Base-by-base conservation (phyloP, 2,797 vertebrate genomes). In the Pteronotus mesoamericanus region DNA sequence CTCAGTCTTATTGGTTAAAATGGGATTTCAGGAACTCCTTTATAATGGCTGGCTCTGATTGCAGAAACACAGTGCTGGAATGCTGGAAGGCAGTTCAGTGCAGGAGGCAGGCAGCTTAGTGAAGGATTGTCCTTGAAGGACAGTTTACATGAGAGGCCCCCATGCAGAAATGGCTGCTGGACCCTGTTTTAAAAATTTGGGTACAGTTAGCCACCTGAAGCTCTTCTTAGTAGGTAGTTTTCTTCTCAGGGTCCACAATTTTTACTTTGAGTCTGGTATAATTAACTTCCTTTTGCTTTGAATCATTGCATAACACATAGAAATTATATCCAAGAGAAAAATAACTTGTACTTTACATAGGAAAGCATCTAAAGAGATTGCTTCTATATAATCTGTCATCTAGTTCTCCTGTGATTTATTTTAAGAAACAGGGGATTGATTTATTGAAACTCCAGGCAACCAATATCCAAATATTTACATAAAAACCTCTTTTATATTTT, bases 391-490 rank as follows among this genome's bases (percentile, higher is more conserved):
- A 96, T 96, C 66, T 85, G 74, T 89, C 71, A 74, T 94, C 79
- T 87, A 74, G 32, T 79, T 92, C 95, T 95, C 78, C 64, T 94
- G 46, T n/a, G 64, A 51, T 51, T 92, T 90, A 84, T 91, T 94
- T 94, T 89, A 94, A 96, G 51, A 64, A 82, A 87, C 44, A 12
- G 3, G 3, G 22, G 11, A 26, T 94, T 86, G 74, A 64, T 55
- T 93, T 79, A 64, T 85, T 88, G 87, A 95, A 96, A 89, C 66
- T 80, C 21, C 26, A 89, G 83, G 78, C 78, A 96, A 85, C 39
- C 16, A 69, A 96, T n/a, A 94, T 77, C 84, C 46, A 95, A 93
- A 88, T 94, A 91, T 97, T 91, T 95, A 94, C 92, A 29, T 71
- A 93, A 96, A 96, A 94, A 51, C 1, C 0, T 57, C 21, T 90